Evolutionary conservation across 2,888 invertebrate species (phyloP), one percentile per base, ranked within the genome.

Genomic region (Acronicta psi): DNA sequence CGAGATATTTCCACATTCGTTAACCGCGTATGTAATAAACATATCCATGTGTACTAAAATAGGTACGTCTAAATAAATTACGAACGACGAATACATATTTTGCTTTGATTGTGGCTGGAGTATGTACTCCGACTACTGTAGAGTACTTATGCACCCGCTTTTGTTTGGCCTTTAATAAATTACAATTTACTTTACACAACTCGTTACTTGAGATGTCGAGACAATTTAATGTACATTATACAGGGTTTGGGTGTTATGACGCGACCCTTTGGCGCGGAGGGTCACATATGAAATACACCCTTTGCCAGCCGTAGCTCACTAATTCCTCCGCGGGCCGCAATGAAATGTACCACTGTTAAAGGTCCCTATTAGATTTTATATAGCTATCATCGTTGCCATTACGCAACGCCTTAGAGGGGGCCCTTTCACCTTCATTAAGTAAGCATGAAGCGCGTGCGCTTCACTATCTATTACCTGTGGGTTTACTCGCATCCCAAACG

Each of bases 391-490:
- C 84, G 85, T 85, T 80, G 81, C 82, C 71, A 83, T 89, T 87
- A 87, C 79, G 80, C 73, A 84, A 85, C 86, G 86, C 88, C 87
- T 89, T 84, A 75, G 84, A 80, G 86, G 82, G 80, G 81, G 74
- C 80, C 80, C 83, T 81, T 78, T 80, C 83, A 85, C 89, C 84
- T 87, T 89, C 88, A 90, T 91, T 92, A 90, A 85, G 80, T 83
- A 86, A 85, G 81, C 83, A 83, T 84, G 75, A 76, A 76, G 73
- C 71, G 50, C 57, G 42, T 62, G 63, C 70, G 80, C 76, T 86
- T 89, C n/a, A n/a, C n/a, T 87, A 90, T 86, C 90, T 87, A 91
- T 91, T 91, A 89, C n/a, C n/a, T n/a, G n/a, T n/a, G n/a, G n/a
- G n/a, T n/a, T n/a, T n/a, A n/a, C n/a, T n/a, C n/a, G n/a, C n/a